Evolutionary conservation across 2,888 invertebrate genomes (phyloP).

Genomic region (Ichneumoninae sp.): DNA sequence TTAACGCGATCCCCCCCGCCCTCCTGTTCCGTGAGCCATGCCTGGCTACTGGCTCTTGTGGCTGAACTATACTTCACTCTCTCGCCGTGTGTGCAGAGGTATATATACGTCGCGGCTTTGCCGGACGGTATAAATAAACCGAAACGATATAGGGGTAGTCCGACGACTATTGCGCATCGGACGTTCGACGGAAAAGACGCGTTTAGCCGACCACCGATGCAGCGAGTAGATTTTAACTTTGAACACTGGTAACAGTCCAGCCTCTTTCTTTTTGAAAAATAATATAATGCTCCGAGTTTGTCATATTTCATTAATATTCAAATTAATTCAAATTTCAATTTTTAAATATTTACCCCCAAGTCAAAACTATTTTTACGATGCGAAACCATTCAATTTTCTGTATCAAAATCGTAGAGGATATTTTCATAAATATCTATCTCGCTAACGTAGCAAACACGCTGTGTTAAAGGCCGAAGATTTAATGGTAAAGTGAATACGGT

Average conservation of each 20-base stretch:
- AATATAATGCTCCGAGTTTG: background rate
- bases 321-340: too few relatives aligned
- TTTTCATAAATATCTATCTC: too few relatives aligned
- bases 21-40: slow-evolving; percentile 61
- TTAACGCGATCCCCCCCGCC: slow-evolving; percentile 74
- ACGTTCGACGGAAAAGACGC: slow-evolving; percentile 60
- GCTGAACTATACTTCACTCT: slow-evolving; percentile 38
- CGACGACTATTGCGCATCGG: slow-evolving; percentile 27
- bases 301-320: too few relatives aligned
- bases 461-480: background rate
- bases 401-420: too few relatives aligned
- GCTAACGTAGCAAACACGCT: too few relatives aligned
- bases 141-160: slow-evolving; percentile 39
- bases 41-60: slow-evolving; percentile 54
- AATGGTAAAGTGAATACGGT: slow-evolving; percentile 1
- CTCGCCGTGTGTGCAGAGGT: slow-evolving; percentile 33
- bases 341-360: too few relatives aligned
- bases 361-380: too few relatives aligned
- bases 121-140: slow-evolving; percentile 62
- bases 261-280: background rate
- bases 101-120: slow-evolving; percentile 55
- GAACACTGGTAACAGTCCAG: background rate
- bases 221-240: slow-evolving; percentile 17
- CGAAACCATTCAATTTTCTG: too few relatives aligned
- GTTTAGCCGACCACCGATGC: slow-evolving; percentile 34